A percentile compares a stretch with the other conserved stretches of the same genome.
Evolutionary conservation across 2,888 invertebrate species (phyloP).

Genomic region (Caenorhabditis imperialis): DNA sequence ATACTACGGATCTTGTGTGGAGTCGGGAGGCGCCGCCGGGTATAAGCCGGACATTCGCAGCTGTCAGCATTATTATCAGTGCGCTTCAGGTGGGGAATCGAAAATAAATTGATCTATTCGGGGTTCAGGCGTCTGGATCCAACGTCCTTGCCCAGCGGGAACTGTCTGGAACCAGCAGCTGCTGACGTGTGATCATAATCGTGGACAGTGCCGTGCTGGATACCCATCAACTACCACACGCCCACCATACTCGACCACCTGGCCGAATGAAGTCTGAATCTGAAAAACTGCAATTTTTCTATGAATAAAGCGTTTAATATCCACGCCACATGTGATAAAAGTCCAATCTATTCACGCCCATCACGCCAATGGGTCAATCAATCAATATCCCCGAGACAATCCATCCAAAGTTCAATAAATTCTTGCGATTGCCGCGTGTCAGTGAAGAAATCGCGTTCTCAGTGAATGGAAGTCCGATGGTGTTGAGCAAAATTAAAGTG

Average conservation of each 20-base stretch:
- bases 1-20: slow-evolving; percentile 20
- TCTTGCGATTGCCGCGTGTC: no score
- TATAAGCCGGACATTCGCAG: slow-evolving; percentile 26
- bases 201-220: slow-evolving; percentile 18
- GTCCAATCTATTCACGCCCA: no score
- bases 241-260: no score
- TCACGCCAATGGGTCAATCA: slow-evolving; percentile 4
- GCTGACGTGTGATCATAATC: slow-evolving; percentile 29
- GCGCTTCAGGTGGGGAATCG: slow-evolving; percentile 26
- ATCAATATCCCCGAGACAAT: slow-evolving; percentile 24
- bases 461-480: no score
- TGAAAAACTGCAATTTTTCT: no score
- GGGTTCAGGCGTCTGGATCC: slow-evolving; percentile 22
- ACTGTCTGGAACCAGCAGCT: slow-evolving; percentile 28
- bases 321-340: no score
- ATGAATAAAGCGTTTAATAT: no score
- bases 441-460: no score
- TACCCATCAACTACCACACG: no score
- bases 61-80: slow-evolving; percentile 30
- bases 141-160: slow-evolving; percentile 10
- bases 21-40: slow-evolving; percentile 11
- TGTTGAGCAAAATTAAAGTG: no score
- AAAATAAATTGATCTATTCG: background rate
- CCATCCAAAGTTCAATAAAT: no score
- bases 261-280: no score